Percentiles rank a stretch among this genome's conserved stretches.
These are phyloP conservation scores for Chionodraco myersi DNA, from an alignment of 2,113 vertebrate species.

Conservation along the genomic window DNA sequence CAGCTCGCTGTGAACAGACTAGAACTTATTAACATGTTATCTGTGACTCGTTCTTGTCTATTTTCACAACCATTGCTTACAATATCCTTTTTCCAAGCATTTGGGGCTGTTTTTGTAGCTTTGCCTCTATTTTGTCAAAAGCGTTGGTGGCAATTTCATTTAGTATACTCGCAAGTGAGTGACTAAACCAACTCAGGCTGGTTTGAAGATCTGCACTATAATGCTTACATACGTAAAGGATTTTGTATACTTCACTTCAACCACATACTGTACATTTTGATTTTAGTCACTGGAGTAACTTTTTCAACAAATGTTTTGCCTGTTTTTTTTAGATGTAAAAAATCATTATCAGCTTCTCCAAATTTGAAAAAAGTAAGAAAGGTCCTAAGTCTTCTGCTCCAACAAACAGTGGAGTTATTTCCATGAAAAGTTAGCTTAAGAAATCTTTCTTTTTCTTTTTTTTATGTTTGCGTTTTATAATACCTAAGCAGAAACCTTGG, in stretches of 20 bases:
- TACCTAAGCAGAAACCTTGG: too few species aligned
- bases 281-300: not conserved
- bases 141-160: not conserved
- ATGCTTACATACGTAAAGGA: not conserved
- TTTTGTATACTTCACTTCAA: not conserved
- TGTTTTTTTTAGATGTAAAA: not conserved
- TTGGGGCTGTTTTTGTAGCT: constrained; percentile 12
- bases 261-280: not conserved
- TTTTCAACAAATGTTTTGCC: too few species aligned
- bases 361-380: too few species aligned
- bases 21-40: constrained; percentile 39
- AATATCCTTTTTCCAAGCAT: constrained; percentile 33
- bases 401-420: too few species aligned
- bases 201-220: not conserved
- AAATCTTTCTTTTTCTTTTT: too few species aligned
- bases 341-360: too few species aligned
- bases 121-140: not conserved
- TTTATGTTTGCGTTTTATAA: too few species aligned
- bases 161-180: not conserved
- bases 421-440: too few species aligned
- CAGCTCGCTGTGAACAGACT: constrained; percentile 28
- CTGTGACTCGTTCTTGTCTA: constrained; percentile 38
- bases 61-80: constrained; percentile 43
- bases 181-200: not conserved
- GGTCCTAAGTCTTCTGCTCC: too few species aligned